Evolutionary conservation across 1,140 invertebrate species (phyloP), one percentile per base, ranked within the genome.

Genomic region (Teleogryllus occipitalis): DNA sequence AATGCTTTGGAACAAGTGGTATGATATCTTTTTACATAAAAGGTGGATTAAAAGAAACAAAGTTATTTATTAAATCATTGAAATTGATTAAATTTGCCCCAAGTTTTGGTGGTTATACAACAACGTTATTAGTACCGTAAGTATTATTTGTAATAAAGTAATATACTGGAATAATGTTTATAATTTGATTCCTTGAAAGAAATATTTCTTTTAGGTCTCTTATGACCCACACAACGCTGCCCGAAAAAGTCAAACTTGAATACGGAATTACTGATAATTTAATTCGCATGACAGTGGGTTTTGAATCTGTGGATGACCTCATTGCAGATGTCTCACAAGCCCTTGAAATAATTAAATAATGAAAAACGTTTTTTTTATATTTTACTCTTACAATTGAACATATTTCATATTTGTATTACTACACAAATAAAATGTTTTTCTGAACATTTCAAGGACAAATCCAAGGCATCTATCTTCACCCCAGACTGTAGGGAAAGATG

Each of bases 31-130:
- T 98, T 84, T 97, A 94, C 83, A 87, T 98, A 4, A 93, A 92
- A 83, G 96, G 95, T 8, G 92, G 89, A 21, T 82, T 93, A 21
- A 86, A 92, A 78, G 90, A 97, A 83, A 91, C 95, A 0, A 86
- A 87, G 76, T 93, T 89, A 78, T 98, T 99, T 84, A 86, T 98
- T 15, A 90, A 90, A 82, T 86, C 90, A 8, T 85, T 97, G 2
- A 93, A 96, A 88, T 78, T 97, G 8, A 96, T 99, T 84, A 93
- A 90, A 4, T 85, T 98, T 21, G 97, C 97, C 14, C 97, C 98
- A 87, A 98, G 96, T 87, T 89, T 99, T 49, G 98, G 98, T 76
- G 97, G 97, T 78, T 98, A 94, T 85, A 97, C 99, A 86, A 98
- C 96, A 86, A 90, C 99, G 72, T 93, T 92, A 4, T 93, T 95